Base-by-base conservation (phyloP, 2,113 vertebrate genomes). In the Arizona elegans region DNA sequence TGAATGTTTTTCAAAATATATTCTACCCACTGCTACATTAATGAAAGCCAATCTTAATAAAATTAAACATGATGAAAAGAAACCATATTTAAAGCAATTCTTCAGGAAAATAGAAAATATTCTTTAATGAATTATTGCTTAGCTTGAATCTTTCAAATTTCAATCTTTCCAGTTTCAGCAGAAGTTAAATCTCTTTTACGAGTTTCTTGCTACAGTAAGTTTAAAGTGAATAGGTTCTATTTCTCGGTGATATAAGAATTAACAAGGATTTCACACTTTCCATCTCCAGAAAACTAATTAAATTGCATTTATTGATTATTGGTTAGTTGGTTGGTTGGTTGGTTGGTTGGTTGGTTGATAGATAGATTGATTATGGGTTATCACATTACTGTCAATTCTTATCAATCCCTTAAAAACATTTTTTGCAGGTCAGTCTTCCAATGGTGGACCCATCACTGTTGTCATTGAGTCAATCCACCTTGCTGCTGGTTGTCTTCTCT, bases 1-100 rank as follows among this genome's bases (percentile, higher is more conserved):
- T 81, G 96, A 75, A 33, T 53, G 96, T 97, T 96, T 97, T 97
- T 97, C 95, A 96, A 95, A 97, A 95, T 91, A 47, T 93, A 6
- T 54, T 94, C 90, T 96, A 92, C 88, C 93, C 55, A 93, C 38
- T 95, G 93, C 90, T 97, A 92, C 93, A 93, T 94, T 96, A 94
- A 97, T 96, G 96, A 89, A 95, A 96, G 52, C 91, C 56, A 95
- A 91, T 91, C 95, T 95, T 92, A 95, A 97, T 93, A 33, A 97
- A 96, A 96, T 96, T 96, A 94, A 96, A 95, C 96, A 96, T 87
- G 92, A 96, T 91, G 90, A 92, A 97, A 96, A 91, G 92, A 93
- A 96, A 92, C 89, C 95, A 59, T 92, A 90, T 94, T 87, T 95
- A 97, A 96, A 94, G 96, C 94, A 90, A 92, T 56, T 96, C 91